Conservation (phyloP, 2,888 invertebrate genomes). For the Amphimallon solstitiale region DNA sequence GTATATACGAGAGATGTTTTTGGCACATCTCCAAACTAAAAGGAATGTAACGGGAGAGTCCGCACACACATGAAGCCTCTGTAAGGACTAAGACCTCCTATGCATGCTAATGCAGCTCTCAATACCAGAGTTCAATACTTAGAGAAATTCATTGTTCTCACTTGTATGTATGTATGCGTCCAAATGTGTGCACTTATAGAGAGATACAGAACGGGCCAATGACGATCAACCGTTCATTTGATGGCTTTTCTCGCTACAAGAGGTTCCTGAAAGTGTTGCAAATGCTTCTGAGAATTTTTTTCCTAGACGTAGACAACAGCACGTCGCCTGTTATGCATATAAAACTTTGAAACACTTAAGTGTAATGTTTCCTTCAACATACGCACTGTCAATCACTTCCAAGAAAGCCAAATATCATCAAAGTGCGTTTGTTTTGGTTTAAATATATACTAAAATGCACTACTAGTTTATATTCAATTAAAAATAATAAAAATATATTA, state of each 20-base stretch:
- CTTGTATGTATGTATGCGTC: constrained; percentile 24
- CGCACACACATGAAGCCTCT: constrained; percentile 48
- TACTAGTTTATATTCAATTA: too few species aligned
- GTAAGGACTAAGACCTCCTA: constrained; percentile 47
- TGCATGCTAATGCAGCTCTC: constrained; percentile 53
- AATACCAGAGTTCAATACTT: constrained; percentile 44
- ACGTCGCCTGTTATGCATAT: constrained; percentile 21
- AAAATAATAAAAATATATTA: too few species aligned
- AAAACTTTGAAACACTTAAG: constrained; percentile 8
- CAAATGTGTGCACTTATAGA: constrained; percentile 22
- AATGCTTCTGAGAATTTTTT: constrained; percentile 31
- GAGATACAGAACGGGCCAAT: constrained; percentile 28
- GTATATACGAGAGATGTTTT: constrained; percentile 47
- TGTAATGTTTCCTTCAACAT: constrained; percentile 5
- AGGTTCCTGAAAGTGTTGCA: constrained; percentile 32
- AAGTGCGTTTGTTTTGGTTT: too few species aligned
- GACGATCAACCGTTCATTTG: constrained; percentile 33
- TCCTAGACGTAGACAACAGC: constrained; percentile 26
- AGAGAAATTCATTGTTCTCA: constrained; percentile 37
- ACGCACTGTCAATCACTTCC: too few species aligned
- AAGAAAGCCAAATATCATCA: too few species aligned
- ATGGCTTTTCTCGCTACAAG: constrained; percentile 25
- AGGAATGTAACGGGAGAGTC: constrained; percentile 53
- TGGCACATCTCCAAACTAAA: constrained; percentile 53
- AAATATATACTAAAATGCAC: too few species aligned